phyloP scores from a whole-genome alignment of 2,797 vertebrate genomes.

The Microctenopoma steveboyesi region DNA sequence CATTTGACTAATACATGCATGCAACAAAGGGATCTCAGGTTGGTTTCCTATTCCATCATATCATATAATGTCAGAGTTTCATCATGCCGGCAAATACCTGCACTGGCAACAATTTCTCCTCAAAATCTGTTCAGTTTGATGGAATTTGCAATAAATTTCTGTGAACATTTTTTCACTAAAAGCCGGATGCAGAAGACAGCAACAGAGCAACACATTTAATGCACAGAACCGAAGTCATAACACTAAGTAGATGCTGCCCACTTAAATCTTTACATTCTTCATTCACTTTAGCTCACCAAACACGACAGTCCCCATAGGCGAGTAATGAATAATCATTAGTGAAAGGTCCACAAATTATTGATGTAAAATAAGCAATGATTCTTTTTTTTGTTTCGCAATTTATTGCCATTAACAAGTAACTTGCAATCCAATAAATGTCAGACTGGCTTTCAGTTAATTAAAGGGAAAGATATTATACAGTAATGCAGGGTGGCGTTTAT shows the following conservation, averaged over 20 bases:
- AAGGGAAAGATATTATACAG: conserved; percentile 99
- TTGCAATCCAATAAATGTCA: conserved; percentile 98
- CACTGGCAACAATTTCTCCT: neutral
- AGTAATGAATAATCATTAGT: conserved; percentile 84
- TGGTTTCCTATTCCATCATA: neutral
- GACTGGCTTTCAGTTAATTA: conserved; percentile 99
- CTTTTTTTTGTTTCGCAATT: conserved; percentile 88
- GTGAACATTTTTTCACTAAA: conserved; percentile 33
- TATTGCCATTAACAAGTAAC: conserved; percentile 95
- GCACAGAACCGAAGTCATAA: conserved; percentile 58
- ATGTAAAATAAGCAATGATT: conserved; percentile 91
- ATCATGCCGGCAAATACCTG: neutral
- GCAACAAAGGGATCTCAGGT: neutral
- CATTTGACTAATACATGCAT: conserved; percentile 42
- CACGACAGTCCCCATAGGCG: conserved; percentile 74
- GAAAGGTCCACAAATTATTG: conserved; percentile 87
- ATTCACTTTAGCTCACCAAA: conserved; percentile 84
- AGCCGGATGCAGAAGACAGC: conserved; percentile 38
- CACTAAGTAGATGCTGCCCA: conserved; percentile 72
- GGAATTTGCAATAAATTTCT: conserved; percentile 39
- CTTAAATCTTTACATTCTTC: conserved; percentile 80
- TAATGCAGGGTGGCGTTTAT: conserved; percentile 97
- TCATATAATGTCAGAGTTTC: neutral
- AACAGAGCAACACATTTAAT: conserved; percentile 54
- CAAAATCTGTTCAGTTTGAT: conserved; percentile 15